phyloP scores from a whole-genome alignment of 2,113 vertebrate species.

The Scomber colias region DNA sequence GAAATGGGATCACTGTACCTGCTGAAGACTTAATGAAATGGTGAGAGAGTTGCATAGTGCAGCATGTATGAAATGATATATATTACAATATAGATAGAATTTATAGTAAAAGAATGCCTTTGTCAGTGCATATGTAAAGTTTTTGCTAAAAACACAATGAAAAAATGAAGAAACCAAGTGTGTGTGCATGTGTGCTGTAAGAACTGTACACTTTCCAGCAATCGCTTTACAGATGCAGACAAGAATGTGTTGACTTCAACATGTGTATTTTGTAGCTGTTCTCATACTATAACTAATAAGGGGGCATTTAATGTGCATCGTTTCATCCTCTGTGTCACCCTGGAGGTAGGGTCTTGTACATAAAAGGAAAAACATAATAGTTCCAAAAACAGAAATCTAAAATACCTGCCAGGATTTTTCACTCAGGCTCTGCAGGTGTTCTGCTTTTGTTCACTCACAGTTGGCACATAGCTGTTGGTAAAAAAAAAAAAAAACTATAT shows the following conservation, averaged over 20 bases:
- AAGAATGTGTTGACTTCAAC: neutral
- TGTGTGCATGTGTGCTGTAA: neutral
- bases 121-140: neutral
- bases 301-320: neutral
- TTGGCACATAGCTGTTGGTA: conserved; percentile 10
- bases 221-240: neutral
- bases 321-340: neutral
- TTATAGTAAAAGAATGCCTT: no score
- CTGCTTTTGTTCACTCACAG: conserved; percentile 26
- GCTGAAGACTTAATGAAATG: no score
- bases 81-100: no score
- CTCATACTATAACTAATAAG: neutral
- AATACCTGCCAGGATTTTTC: neutral
- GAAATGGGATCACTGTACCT: neutral
- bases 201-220: neutral
- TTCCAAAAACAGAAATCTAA: neutral
- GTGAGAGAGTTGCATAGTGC: neutral
- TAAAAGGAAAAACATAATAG: neutral
- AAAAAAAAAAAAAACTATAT: conserved; percentile 3
- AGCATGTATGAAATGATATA: neutral
- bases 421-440: conserved; percentile 9
- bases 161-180: neutral
- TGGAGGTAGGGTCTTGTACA: neutral
- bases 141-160: neutral
- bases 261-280: neutral